Percentiles rank a stretch among this genome's conserved stretches.
Conservation (phyloP, 1,140 invertebrate species). For the Heliconius nattereri region DNA sequence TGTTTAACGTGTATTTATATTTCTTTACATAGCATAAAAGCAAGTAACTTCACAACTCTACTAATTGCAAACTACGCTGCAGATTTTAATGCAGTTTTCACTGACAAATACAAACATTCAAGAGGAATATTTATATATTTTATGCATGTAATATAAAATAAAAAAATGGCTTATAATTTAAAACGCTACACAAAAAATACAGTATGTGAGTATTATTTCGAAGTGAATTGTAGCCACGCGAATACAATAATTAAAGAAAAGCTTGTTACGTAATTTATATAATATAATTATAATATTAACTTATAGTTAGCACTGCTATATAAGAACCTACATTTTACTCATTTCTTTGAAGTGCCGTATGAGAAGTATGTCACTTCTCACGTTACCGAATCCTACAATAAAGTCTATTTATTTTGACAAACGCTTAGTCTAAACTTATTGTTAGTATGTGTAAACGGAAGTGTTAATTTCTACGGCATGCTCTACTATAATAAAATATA, state of each 20-base stretch:
- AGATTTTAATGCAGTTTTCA: no score
- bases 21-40: no score
- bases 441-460: neutral
- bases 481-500: neutral
- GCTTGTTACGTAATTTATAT: neutral
- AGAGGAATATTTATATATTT: no score
- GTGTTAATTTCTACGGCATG: neutral
- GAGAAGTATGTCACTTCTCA: slow-evolving; percentile 7
- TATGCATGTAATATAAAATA: no score
- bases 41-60: no score
- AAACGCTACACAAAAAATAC: no score
- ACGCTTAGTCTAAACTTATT: neutral
- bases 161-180: no score
- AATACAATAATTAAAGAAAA: neutral
- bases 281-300: neutral
- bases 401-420: neutral
- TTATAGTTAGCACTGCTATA: neutral
- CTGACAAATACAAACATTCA: no score
- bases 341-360: neutral
- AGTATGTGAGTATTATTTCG: no score
- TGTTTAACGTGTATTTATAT: neutral
- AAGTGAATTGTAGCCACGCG: no score
- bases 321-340: neutral
- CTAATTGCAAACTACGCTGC: no score
- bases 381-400: neutral